These are phyloP conservation scores for Lasiommata megera DNA, from an alignment of 2,888 invertebrate species.

Conservation along the genomic window DNA sequence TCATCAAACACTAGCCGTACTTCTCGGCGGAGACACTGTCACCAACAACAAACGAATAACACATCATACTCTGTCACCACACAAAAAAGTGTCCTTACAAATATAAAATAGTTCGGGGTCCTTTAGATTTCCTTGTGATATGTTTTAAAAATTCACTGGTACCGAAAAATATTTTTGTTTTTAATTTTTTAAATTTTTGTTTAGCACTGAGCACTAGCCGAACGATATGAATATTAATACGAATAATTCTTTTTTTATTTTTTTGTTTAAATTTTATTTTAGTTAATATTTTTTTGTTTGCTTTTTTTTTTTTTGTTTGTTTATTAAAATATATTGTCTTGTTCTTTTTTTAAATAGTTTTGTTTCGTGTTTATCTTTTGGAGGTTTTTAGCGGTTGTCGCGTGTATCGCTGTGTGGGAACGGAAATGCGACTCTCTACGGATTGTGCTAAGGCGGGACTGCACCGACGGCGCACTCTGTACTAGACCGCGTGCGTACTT, in stretches of 20 bases:
- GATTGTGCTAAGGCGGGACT: constrained; percentile 81
- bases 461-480: constrained; percentile 79
- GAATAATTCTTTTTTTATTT: constrained; percentile 17
- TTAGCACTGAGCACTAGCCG: constrained; percentile 60
- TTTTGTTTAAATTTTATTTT: constrained; percentile 39
- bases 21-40: constrained; percentile 64
- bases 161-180: constrained; percentile 52
- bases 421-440: constrained; percentile 76
- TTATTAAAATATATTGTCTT: constrained; percentile 58
- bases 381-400: constrained; percentile 73
- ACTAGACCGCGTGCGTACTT: constrained; percentile 81
- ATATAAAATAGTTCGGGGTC: constrained; percentile 66
- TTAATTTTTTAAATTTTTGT: constrained; percentile 39
- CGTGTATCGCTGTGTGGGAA: constrained; percentile 62
- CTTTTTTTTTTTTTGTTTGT: constrained; percentile 39
- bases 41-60: constrained; percentile 59
- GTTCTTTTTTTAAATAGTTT: constrained; percentile 48
- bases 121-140: constrained; percentile 76
- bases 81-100: constrained; percentile 65
- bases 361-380: constrained; percentile 55
- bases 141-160: constrained; percentile 60
- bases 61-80: constrained; percentile 64
- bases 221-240: constrained; percentile 65
- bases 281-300: constrained; percentile 40
- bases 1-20: constrained; percentile 64